A percentile compares a stretch with the other conserved stretches of the same genome.
phyloP scores from a whole-genome alignment of 2,113 vertebrate genomes.

The Boulengeromyrus knoepffleri region DNA sequence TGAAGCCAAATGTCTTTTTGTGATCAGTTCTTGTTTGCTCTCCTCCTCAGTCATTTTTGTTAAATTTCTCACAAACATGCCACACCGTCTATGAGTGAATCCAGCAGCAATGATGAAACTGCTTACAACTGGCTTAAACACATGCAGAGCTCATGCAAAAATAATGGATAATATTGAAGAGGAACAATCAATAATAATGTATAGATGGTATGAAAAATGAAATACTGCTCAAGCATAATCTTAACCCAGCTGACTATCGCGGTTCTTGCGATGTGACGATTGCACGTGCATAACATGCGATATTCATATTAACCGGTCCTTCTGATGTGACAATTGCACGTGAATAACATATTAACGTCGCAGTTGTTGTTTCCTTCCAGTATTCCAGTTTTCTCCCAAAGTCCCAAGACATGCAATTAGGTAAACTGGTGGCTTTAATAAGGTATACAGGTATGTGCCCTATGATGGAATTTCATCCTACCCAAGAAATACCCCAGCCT shows the following conservation, averaged over 20 bases:
- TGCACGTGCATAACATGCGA: neutral
- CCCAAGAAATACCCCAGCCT: neutral
- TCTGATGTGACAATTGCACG: too few species aligned
- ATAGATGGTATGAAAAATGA: neutral
- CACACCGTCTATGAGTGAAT: neutral
- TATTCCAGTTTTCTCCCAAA: neutral
- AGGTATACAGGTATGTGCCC: neutral
- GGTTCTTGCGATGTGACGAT: neutral
- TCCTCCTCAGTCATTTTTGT: neutral
- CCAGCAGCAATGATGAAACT: neutral
- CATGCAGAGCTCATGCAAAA: neutral
- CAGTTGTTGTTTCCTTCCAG: neutral
- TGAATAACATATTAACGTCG: neutral
- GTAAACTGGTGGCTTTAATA: neutral
- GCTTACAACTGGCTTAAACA: neutral
- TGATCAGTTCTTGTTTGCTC: neutral
- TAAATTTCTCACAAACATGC: neutral
- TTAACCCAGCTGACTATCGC: neutral
- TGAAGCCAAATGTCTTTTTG: neutral
- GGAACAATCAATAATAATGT: neutral
- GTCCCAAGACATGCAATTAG: neutral
- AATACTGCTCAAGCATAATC: neutral
- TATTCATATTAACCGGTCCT: neutral
- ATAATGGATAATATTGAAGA: neutral
- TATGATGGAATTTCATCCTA: neutral